Evolutionary conservation across 1,140 invertebrate genomes (phyloP), one percentile per base, ranked within the genome.

Genomic region (Diabrotica undecimpunctata): DNA sequence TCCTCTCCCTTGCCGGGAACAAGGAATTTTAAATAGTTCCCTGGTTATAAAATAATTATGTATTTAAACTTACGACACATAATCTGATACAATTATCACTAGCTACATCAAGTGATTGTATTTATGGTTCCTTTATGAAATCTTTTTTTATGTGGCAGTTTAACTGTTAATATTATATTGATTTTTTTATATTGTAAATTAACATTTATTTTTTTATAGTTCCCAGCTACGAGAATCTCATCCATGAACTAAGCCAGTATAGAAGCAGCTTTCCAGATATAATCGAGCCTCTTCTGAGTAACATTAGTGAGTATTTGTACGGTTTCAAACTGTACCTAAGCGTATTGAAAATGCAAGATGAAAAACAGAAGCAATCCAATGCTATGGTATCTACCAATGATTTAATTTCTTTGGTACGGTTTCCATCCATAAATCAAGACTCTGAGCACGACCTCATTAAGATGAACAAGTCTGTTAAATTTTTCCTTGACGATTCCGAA

Each of bases 191-290:
- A 4, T 25, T 25, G 1, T 25, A 25, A 25, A 25, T 1, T 25
- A 25, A 25, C 25, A 25, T 25, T 25, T 4, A 25, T 25, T 46
- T 46, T 46, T 3, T 46, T 12, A 63, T 55, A 13, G 60, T 72
- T 50, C 57, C 62, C 0, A 73, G 68, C 60, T 74, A 69, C 41
- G 69, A 72, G 59, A 72, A 69, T 62, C 62, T 74, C 7, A 67
- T 83, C 50, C 79, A 81, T 35, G 82, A 83, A 69, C 71, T 89
- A 35, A 79, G 83, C 36, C 72, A 68, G n/a, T 90, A 84, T 70
- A 77, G 83, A 2, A 73, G 81, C 7, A 83, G 81, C 11, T 91
- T 88, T 74, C 88, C 88, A 0, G 90, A 91, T 73, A 79, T 91
- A 12, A 81, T 87, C 0, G 79, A 84, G 51, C 87, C 88, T 2